Conservation (phyloP, 2,888 invertebrate species). For the Agriotes lineatus region DNA sequence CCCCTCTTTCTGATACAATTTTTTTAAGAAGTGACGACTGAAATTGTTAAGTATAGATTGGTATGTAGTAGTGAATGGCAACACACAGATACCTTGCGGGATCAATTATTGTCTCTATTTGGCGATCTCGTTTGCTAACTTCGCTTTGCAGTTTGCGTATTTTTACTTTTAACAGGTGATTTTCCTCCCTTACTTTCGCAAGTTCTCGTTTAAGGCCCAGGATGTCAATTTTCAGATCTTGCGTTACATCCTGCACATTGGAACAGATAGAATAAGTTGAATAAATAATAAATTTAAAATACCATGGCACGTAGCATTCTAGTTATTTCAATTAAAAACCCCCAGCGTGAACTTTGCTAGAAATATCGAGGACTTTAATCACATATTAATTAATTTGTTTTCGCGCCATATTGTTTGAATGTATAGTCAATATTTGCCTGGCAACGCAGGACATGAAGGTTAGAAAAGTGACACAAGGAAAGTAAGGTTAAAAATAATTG, state of each 20-base stretch:
- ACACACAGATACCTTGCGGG: too few species aligned
- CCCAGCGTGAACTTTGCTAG: background rate
- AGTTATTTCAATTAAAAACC: background rate
- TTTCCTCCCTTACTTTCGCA: constrained; percentile 51
- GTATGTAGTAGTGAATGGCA: too few species aligned
- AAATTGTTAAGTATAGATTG: too few species aligned
- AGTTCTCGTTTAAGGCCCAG: constrained; percentile 55
- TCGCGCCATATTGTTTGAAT: constrained; percentile 15
- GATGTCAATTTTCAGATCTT: constrained; percentile 55
- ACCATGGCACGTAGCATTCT: background rate
- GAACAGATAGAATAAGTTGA: constrained; percentile 17
- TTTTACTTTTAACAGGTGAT: constrained; percentile 57
- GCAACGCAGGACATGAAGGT: too few species aligned
- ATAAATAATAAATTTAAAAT: background rate
- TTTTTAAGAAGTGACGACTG: constrained; percentile 46
- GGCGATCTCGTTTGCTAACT: constrained; percentile 54
- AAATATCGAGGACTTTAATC: background rate
- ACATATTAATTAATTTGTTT: constrained; percentile 3
- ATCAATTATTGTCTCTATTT: constrained; percentile 54
- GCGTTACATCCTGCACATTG: constrained; percentile 39
- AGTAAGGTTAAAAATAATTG: too few species aligned
- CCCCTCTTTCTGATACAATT: constrained; percentile 49
- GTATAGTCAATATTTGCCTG: too few species aligned
- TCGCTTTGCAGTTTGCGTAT: constrained; percentile 56
- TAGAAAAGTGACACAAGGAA: too few species aligned